Conservation (phyloP, 2,888 invertebrate species). For the Cantharis rufa region DNA sequence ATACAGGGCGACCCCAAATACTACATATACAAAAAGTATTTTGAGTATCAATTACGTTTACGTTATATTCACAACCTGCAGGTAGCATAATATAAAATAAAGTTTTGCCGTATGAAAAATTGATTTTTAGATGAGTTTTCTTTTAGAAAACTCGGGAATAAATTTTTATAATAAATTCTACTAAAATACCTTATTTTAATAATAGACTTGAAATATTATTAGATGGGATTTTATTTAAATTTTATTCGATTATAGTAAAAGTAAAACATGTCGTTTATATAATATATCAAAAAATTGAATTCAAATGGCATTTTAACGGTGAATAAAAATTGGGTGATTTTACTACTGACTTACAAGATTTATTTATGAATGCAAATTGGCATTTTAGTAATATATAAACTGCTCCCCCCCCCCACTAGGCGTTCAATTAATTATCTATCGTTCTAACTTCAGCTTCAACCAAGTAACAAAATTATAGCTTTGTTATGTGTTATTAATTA, state of each 20-base stretch:
- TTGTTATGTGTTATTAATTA: background rate
- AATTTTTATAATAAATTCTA: background rate
- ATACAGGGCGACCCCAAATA: too few relatives aligned
- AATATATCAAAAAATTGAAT: too few relatives aligned
- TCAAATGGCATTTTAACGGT: too few relatives aligned
- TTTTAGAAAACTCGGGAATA: background rate
- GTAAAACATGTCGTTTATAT: too few relatives aligned
- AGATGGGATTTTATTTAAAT: background rate
- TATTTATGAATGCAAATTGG: too few relatives aligned
- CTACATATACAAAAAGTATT: background rate
- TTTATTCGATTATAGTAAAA: too few relatives aligned
- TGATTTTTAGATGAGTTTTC: background rate
- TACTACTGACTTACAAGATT: too few relatives aligned
- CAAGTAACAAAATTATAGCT: background rate
- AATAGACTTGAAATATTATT: background rate
- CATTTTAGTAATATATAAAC: too few relatives aligned
- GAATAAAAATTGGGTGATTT: too few relatives aligned
- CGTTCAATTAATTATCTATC: background rate
- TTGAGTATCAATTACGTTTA: background rate
- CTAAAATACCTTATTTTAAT: background rate
- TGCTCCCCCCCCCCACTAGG: too few relatives aligned
- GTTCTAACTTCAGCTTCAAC: background rate
- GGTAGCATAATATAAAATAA: background rate
- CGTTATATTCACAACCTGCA: background rate
- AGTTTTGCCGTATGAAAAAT: background rate